Evolutionary conservation across 2,113 vertebrate species (phyloP), one percentile per base, ranked within the genome.

Genomic region (Alaudala cheleensis): DNA sequence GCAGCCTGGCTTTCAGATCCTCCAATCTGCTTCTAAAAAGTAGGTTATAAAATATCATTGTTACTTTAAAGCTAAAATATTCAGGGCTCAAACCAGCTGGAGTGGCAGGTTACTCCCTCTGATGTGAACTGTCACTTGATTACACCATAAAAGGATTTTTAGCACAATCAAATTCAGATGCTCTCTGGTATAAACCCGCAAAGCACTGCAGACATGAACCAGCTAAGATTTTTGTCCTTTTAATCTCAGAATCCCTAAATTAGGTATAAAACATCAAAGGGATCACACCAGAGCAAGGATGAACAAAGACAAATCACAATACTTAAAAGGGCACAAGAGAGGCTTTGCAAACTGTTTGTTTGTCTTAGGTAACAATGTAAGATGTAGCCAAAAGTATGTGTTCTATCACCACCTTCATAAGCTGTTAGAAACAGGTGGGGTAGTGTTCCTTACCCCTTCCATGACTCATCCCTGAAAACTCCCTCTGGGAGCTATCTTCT

Each of bases 41-140:
- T 3, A 79, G 15, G 9, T 79, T 79, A 71, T 47, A 81, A 84
- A 72, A 65, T 65, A 45, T 44, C 34, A 22, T 54, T 19, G 9
- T 50, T 81, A 49, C 29, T 89, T 89, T 50, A 77, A 26, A 88
- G 71, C 16, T 25, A 82, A 86, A 84, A 69, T n/a, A 45, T 45
- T 65, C 44, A 56, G 53, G 31, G 16, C 24, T 87, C n/a, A 76
- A 89, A 78, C 5, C 60, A 81, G 47, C 39, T 73, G 42, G 58
- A 81, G 23, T 39, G 22, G 54, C 64, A 90, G 16, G 28, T 78
- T 91, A 31, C n/a, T 87, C 44, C 22, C 40, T 89, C 37, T 0
- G 0, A 54, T n/a, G 21, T 37, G 44, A 93, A 67, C 67, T 40
- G 29, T 45, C 66, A 70, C 23, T 62, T 45, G 34, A 47, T 64